These are phyloP conservation scores for Coenobita brevimanus DNA, from an alignment of 1,140 invertebrate species.

Conservation along the genomic window DNA sequence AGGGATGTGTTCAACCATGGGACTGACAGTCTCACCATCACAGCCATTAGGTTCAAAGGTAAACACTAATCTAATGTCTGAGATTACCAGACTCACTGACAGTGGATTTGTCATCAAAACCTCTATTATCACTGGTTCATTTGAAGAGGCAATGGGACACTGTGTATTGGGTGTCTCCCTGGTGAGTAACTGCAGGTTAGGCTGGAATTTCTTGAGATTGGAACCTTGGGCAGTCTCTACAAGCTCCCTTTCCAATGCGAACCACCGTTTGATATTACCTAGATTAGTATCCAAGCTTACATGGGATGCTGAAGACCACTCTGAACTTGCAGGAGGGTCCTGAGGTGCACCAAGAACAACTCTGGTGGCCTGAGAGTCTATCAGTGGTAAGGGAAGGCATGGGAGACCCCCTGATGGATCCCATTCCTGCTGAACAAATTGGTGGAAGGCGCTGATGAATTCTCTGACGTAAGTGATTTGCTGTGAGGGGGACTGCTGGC, in stretches of 20 bases:
- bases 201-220: conserved; percentile 39
- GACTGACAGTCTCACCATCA: conserved; percentile 70
- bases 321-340: conserved; percentile 72
- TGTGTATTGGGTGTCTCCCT: conserved; percentile 61
- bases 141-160: conserved; percentile 71
- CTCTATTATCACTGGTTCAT: conserved; percentile 87
- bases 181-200: conserved; percentile 58
- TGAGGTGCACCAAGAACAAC: conserved; percentile 78
- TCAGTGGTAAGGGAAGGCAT: conserved; percentile 80
- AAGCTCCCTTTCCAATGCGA: conserved; percentile 58
- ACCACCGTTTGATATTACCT: conserved; percentile 46
- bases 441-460: conserved; percentile 86
- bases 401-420: conserved; percentile 75
- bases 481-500: conserved; percentile 84
- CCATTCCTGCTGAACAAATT: conserved; percentile 75
- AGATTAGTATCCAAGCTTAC: conserved; percentile 72
- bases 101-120: conserved; percentile 86
- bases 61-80: conserved; percentile 87
- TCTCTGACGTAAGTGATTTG: conserved; percentile 91
- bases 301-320: conserved; percentile 72
- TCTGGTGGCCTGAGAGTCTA: conserved; percentile 80
- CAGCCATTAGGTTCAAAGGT: conserved; percentile 77
- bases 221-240: conserved; percentile 10
- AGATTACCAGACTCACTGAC: conserved; percentile 82
- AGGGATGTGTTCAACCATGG: conserved; percentile 42